Evolutionary conservation across 2,888 invertebrate genomes (phyloP), one percentile per base, ranked within the genome.

Genomic region (Cephus pulcher): DNA sequence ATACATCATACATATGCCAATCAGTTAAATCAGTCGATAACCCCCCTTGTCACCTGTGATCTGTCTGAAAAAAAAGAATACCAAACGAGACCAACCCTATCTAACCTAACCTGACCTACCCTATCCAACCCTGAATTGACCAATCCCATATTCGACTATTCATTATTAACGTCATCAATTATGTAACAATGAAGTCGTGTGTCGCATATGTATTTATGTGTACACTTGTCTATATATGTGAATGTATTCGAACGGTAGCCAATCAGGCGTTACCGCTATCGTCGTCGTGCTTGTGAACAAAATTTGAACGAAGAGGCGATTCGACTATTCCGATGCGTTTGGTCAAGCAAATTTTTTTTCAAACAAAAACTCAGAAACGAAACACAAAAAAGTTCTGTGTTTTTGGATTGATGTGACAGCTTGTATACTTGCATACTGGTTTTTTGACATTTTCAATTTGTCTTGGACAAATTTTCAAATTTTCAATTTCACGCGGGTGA

Each of bases 131-230:
- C 71, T 12, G 12, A 37, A 4, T 37, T 0, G 4, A 12, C 12
- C 6, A n/a, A 70, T 30, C 32, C 11, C 12, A 15, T 32, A 9
- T 71, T 71, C 71, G 15, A 71, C 1, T 56, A 23, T 23, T 23
- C 71, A 34, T 71, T 71, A 12, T 71, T 34, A 23, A 23, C 23
- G 23, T 56, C 23, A 56, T 56, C 23, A 9, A 56, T 9, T 56
- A 56, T 56, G 56, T 56, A 56, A 56, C 56, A 23, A 56, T 56
- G 9, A 56, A 71, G 1, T 4, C 33, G 12, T 30, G 71, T 33
- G 11, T 71, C 71, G 71, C 71, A 71, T 71, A 71, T 71, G 71
- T 71, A 71, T 71, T 32, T 71, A 71, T 71, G 71, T 71, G 71
- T 71, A 71, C 71, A 32, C 32, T 12, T 34, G 71, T 34, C 12